These are phyloP conservation scores for Apostichopus parvimensis DNA, from an alignment of 35 echinoderm and acorn worm genomes.

Conservation along the genomic window DNA sequence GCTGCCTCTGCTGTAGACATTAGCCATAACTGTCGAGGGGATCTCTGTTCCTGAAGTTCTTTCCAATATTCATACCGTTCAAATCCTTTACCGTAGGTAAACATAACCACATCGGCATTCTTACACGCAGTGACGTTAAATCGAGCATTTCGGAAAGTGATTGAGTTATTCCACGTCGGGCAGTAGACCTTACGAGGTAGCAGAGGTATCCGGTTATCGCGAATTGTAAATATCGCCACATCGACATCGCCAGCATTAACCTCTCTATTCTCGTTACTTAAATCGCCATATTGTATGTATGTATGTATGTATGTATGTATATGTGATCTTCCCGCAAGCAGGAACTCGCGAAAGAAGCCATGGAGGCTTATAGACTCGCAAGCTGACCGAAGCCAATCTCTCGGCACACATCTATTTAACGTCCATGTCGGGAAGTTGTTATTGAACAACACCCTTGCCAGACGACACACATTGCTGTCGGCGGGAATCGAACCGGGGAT, in stretches of 20 bases:
- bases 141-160: neutral
- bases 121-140: slow-evolving; percentile 30
- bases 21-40: neutral
- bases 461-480: too few relatives aligned
- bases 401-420: too few relatives aligned
- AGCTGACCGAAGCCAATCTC: too few relatives aligned
- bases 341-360: too few relatives aligned
- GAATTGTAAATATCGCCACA: slow-evolving; percentile 15
- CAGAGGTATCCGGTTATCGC: neutral
- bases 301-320: too few relatives aligned
- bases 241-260: neutral
- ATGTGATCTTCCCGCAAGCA: too few relatives aligned
- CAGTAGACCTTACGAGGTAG: neutral
- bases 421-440: too few relatives aligned
- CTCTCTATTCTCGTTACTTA: too few relatives aligned
- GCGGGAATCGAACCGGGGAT: too few relatives aligned
- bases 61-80: neutral
- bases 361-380: too few relatives aligned
- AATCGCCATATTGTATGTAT: too few relatives aligned
- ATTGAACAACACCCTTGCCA: too few relatives aligned
- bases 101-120: slow-evolving; percentile 28
- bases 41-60: slow-evolving; percentile 18
- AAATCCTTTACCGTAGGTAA: slow-evolving; percentile 28
- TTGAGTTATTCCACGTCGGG: slow-evolving; percentile 1
- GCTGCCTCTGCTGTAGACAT: slow-evolving; percentile 15